Conservation (phyloP, 2,888 invertebrate genomes). For the Pristionchus entomophagus region DNA sequence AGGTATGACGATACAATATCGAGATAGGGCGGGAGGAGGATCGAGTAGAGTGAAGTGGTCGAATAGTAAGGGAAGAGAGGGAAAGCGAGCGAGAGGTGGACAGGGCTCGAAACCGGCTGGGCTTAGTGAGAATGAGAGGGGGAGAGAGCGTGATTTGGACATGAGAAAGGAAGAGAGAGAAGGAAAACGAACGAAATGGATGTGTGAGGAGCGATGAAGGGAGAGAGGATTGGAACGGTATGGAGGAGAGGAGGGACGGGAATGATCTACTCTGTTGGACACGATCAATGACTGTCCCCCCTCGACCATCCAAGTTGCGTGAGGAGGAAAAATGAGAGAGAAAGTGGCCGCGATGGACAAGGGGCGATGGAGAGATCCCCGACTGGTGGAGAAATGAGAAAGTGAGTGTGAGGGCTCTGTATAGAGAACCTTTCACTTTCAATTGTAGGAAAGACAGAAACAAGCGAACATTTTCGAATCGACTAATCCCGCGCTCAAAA, state of each 20-base stretch:
- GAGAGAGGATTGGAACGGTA: conserved; percentile 18
- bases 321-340: not conserved
- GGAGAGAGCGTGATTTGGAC: conserved; percentile 41
- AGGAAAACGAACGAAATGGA: not conserved
- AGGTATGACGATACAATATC: conserved; percentile 42
- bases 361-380: not conserved
- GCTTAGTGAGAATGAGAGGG: conserved; percentile 25
- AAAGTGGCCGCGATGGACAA: not conserved
- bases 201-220: conserved; percentile 5
- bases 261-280: not conserved
- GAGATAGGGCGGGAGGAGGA: conserved; percentile 39
- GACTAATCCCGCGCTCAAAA: no score
- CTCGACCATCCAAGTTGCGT: not conserved
- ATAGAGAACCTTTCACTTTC: conserved; percentile 38
- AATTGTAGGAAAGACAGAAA: conserved; percentile 20
- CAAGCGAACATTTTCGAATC: not conserved
- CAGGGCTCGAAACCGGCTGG: conserved; percentile 41
- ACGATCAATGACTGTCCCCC: conserved; percentile 16
- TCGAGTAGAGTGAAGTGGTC: conserved; percentile 35
- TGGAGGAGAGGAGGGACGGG: not conserved
- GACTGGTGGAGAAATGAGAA: not conserved
- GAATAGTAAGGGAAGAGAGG: conserved; percentile 44
- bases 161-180: conserved; percentile 22
- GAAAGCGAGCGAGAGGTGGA: conserved; percentile 21
- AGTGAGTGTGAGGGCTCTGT: conserved; percentile 33